Evolutionary conservation across 2,113 vertebrate genomes (phyloP), one percentile per base, ranked within the genome.

Genomic region (Guaruba guarouba): DNA sequence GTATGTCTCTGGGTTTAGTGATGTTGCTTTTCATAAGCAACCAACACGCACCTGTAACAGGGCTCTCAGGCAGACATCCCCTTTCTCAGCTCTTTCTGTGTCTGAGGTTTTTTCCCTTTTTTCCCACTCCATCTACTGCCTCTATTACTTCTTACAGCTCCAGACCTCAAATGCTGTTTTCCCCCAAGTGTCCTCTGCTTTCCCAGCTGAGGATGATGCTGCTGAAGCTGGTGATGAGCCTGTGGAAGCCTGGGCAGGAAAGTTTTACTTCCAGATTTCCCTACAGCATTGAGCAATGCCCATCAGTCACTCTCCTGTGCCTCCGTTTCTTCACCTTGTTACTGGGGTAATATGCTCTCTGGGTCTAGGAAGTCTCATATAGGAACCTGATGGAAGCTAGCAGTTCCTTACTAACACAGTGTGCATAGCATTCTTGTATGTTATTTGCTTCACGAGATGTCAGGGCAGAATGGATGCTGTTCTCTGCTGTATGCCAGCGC

Each of bases 201-300:
- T 92, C 52, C 44, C 39, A 69, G 17, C 7, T 55, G 59, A 61
- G 17, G 28, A 17, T 55, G 49, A 4, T 78, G 54, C 33, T 76
- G 14, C 48, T 77, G 43, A 86, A 93, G 52, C 31, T 89, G 52
- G 48, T 59, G 59, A 86, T 0, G 8, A 71, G 31, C n/a, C 54
- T 0, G 0, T 33, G 24, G 52, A 48, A 68, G 10, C 33, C 37
- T 66, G 20, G 15, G 17, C 35, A 87, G 51, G 39, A 74, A 74
- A 19, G 13, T 79, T 61, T 64, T 25, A 7, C 19, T 67, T 55
- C 17, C 10, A 75, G 24, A 55, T 89, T 79, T 61, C 41, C 8
- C 9, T 2, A 1, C 6, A 16, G 18, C n/a, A 67, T 8, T 2
- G 5, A 83, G n/a, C 24, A 81, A n/a, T 24, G 10, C 3, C 0